Evolutionary conservation across 1,140 invertebrate species (phyloP).

Genomic region (Sitodiplosis mosellana): DNA sequence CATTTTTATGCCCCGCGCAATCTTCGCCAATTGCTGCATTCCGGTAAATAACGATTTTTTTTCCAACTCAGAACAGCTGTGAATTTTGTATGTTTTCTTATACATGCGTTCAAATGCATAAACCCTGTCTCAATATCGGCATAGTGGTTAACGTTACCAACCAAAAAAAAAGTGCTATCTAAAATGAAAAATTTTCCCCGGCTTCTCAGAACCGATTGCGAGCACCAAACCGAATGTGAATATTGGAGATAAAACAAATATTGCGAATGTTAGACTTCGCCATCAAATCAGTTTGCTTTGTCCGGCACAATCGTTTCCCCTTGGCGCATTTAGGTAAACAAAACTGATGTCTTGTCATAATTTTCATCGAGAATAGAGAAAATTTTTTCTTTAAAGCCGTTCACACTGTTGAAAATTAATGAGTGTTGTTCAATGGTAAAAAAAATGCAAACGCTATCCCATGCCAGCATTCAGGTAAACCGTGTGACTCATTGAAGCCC

Average conservation of each 20-base stretch:
- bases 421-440: too few relatives aligned
- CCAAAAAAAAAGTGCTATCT: too few relatives aligned
- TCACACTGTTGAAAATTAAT: too few relatives aligned
- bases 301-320: conserved; percentile 38
- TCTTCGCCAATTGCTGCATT: conserved; percentile 43
- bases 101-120: neutral
- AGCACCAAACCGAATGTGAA: conserved; percentile 46
- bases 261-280: conserved; percentile 9
- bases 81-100: conserved; percentile 6
- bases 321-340: conserved; percentile 37
- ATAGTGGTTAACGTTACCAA: too few relatives aligned
- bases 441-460: too few relatives aligned
- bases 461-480: neutral
- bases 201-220: conserved; percentile 44
- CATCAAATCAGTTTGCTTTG: conserved; percentile 29
- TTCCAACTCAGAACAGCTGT: neutral
- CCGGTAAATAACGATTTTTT: conserved; percentile 30
- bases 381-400: too few relatives aligned
- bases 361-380: too few relatives aligned
- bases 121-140: too few relatives aligned
- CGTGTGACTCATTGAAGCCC: neutral
- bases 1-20: conserved; percentile 41
- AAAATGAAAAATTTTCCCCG: too few relatives aligned
- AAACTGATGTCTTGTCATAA: too few relatives aligned
- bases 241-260: conserved; percentile 30